Base-by-base conservation (phyloP, 2,888 invertebrate species). In the Nebria salina region DNA sequence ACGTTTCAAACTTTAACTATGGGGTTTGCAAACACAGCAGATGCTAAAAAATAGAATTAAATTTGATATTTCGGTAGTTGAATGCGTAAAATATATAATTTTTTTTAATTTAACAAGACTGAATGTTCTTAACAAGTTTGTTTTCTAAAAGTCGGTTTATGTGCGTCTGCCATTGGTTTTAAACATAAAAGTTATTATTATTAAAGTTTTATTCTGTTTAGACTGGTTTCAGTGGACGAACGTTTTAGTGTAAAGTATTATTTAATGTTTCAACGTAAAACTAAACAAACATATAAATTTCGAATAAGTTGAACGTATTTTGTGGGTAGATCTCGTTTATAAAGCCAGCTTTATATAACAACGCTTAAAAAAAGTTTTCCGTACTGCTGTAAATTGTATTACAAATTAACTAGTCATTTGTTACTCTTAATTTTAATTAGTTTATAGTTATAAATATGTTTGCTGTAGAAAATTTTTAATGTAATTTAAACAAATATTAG, bases 1-100 rank as follows among this genome's bases (percentile, higher is more conserved):
- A 86, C 87, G 75, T 87, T 89, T 83, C 87, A 88, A 83, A 87
- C 86, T 82, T 84, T 89, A n/a, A 85, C 84, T 65, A 83, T 88
- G 82, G 87, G 87, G 11, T 88, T 88, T 80, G 82, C 75, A 68
- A 75, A 75, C 20, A n/a, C 64, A 2, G 15, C 76, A 5, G 78
- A 78, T 20, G 42, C 20, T 72, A 43, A 78, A 42, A 77, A 77
- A 77, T 77, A 77, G 68, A 34, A 34, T 34, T 2, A 34, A 34
- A 34, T 34, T 34, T 34, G 5, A 34, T 34, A 5, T 2, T 34
- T 34, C 5, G 4, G 34, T 34, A 4, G 34, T 34, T 5, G 34
- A 34, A 34, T 34, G 34, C 20, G 20, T 20, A 20, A 20, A 20
- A 20, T 20, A 20, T 20, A 20, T 20, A 1, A 34, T 34, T 34